phyloP scores from a whole-genome alignment of 2,888 invertebrate species.

The Amiota communis region DNA sequence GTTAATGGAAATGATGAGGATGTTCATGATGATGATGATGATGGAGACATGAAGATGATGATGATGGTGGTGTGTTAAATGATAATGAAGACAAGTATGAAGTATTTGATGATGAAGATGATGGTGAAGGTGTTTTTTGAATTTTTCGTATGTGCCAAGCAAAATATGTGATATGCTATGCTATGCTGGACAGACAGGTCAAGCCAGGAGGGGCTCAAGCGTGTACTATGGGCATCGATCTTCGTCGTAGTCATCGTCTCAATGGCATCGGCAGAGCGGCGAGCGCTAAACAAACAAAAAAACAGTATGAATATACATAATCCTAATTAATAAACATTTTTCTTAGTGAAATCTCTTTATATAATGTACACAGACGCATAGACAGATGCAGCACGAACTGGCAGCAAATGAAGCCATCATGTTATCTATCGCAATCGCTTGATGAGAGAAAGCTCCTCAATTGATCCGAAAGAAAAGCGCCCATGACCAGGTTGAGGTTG shows the following conservation, averaged over 20 bases:
- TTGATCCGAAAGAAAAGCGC: constrained; percentile 6
- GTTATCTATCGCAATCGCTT: not conserved
- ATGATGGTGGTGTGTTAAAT: constrained; percentile 6
- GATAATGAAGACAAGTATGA: not conserved
- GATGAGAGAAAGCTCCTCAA: constrained; percentile 7
- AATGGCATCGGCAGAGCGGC: too few relatives aligned
- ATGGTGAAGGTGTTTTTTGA: not conserved
- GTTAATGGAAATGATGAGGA: not conserved
- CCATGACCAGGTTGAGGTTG: not conserved
- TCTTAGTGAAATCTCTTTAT: constrained; percentile 16
- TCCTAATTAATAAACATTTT: constrained; percentile 30
- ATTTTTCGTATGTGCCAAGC: too few relatives aligned
- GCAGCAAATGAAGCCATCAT: constrained; percentile 17
- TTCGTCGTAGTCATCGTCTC: constrained; percentile 48
- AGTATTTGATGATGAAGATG: constrained; percentile 3
- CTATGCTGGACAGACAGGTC: not conserved
- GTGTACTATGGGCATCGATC: not conserved
- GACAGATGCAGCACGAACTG: constrained; percentile 2
- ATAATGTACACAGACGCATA: constrained; percentile 13
- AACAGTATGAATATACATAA: constrained; percentile 72
- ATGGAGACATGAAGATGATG: not conserved
- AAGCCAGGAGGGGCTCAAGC: not conserved
- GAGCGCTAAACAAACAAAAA: constrained; percentile 48
- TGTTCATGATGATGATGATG: not conserved
- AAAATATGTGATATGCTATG: not conserved